Percentiles rank a stretch among this genome's conserved stretches.
phyloP scores from a whole-genome alignment of 2,888 invertebrate genomes.

The Eupithecia insigniata region DNA sequence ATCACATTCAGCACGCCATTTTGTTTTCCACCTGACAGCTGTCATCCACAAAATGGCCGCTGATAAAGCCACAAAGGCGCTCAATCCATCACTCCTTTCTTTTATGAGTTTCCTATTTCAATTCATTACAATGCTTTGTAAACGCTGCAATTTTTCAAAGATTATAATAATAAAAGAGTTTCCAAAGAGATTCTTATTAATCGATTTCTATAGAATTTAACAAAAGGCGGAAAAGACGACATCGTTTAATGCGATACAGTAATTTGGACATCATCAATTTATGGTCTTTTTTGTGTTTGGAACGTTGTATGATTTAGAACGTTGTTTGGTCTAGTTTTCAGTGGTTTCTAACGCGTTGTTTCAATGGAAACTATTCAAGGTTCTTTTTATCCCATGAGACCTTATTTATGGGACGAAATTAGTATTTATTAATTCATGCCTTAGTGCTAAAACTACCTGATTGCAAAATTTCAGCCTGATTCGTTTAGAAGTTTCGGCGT shows the following conservation, averaged over 20 bases:
- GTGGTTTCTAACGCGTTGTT: too few species aligned
- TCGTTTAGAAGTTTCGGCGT: too few species aligned
- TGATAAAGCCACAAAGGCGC: constrained; percentile 41
- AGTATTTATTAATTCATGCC: too few species aligned
- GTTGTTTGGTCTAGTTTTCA: too few species aligned
- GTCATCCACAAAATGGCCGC: constrained; percentile 43
- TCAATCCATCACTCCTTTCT: constrained; percentile 44
- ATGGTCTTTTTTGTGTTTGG: constrained; percentile 36
- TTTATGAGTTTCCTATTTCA: constrained; percentile 46
- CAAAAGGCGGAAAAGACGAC: constrained; percentile 37
- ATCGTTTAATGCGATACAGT: constrained; percentile 36
- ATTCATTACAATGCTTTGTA: constrained; percentile 44
- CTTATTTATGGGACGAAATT: too few species aligned
- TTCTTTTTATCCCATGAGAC: too few species aligned
- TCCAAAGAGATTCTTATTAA: constrained; percentile 35
- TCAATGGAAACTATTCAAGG: too few species aligned
- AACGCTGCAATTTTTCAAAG: constrained; percentile 46
- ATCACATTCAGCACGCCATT: constrained; percentile 37
- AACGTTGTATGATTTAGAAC: too few species aligned
- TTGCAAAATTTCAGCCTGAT: too few species aligned
- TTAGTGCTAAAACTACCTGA: too few species aligned
- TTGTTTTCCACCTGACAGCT: constrained; percentile 42
- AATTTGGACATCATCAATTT: constrained; percentile 42
- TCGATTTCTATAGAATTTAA: constrained; percentile 31
- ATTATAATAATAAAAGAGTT: constrained; percentile 40